A percentile compares a stretch with the other conserved stretches of the same genome.
These are phyloP conservation scores for Pammene aurita DNA, from an alignment of 2,888 invertebrate genomes.

Conservation along the genomic window DNA sequence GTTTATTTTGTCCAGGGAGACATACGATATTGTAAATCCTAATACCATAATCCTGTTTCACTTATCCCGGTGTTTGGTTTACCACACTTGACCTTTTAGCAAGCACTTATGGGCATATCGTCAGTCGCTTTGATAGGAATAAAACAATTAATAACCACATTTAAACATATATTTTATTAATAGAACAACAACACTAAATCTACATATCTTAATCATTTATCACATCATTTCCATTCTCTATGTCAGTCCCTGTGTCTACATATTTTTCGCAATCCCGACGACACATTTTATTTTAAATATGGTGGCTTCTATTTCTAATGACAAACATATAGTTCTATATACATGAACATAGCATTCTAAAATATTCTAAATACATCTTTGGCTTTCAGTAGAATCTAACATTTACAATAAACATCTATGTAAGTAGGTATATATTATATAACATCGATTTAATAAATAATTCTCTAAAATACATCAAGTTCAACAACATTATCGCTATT, in stretches of 20 bases:
- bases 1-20: too few relatives aligned
- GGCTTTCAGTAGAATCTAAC: slow-evolving; percentile 69
- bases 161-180: slow-evolving; percentile 82
- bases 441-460: slow-evolving; percentile 83
- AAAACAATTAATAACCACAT: slow-evolving; percentile 51
- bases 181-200: slow-evolving; percentile 83
- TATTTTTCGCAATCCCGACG: slow-evolving; percentile 37
- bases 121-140: neutral
- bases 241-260: slow-evolving; percentile 50
- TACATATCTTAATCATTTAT: slow-evolving; percentile 74
- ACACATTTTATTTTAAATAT: slow-evolving; percentile 72
- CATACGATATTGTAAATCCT: too few relatives aligned
- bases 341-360: slow-evolving; percentile 71
- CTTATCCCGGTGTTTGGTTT: too few relatives aligned
- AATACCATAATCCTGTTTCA: too few relatives aligned
- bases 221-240: slow-evolving; percentile 70
- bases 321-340: slow-evolving; percentile 82
- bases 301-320: slow-evolving; percentile 62
- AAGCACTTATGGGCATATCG: too few relatives aligned
- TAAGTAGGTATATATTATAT: slow-evolving; percentile 40
- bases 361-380: slow-evolving; percentile 68
- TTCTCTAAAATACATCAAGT: slow-evolving; percentile 82
- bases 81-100: too few relatives aligned
- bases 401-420: slow-evolving; percentile 83
- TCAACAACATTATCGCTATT: slow-evolving; percentile 78